phyloP scores from a whole-genome alignment of 2,113 vertebrate species.

The Galbula dea region DNA sequence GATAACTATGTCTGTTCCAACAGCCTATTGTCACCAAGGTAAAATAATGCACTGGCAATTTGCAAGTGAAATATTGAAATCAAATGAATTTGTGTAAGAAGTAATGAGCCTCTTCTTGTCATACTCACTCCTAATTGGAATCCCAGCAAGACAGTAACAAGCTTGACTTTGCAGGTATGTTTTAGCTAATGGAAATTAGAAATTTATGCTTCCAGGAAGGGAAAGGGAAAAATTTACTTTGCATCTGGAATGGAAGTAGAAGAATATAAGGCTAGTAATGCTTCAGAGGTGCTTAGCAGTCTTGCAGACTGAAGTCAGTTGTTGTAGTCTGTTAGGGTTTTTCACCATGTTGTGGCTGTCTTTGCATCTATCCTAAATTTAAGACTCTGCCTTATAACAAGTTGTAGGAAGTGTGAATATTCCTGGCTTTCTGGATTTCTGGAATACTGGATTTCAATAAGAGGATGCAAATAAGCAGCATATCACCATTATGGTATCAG shows the following conservation, averaged over 20 bases:
- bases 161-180: constrained; percentile 4
- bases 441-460: not conserved
- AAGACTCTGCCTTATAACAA: not conserved
- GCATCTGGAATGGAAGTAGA: not conserved
- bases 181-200: not conserved
- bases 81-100: not conserved
- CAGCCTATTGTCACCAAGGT: not conserved
- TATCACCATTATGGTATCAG: not conserved
- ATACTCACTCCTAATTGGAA: constrained; percentile 54
- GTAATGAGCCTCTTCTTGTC: constrained; percentile 23
- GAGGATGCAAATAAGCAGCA: not conserved
- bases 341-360: not conserved
- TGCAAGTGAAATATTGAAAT: not conserved
- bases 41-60: not conserved
- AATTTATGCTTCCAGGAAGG: not conserved
- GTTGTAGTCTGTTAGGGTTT: not conserved
- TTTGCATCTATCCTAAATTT: not conserved
- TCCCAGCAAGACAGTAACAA: constrained; percentile 49
- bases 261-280: not conserved
- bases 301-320: not conserved
- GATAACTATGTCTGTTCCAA: not conserved
- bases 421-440: no score
- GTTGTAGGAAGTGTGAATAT: not conserved
- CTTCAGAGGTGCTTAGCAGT: not conserved
- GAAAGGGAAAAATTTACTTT: not conserved